These are phyloP conservation scores for Apostichopus japonicus DNA, from an alignment of 35 echinoderm and acorn worm species.

Conservation along the genomic window DNA sequence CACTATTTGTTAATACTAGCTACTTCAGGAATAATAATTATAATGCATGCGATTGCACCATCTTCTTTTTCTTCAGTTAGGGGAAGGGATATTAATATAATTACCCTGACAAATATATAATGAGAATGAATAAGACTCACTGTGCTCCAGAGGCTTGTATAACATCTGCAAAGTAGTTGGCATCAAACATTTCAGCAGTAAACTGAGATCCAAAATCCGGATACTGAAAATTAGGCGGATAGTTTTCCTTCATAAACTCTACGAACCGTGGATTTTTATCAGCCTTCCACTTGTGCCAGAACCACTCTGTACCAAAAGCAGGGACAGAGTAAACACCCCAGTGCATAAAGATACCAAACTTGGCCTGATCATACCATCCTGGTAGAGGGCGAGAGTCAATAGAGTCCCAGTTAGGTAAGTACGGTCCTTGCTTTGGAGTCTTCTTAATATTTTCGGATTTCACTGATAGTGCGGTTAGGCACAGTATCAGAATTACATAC, in stretches of 20 bases:
- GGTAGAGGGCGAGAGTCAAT: conserved; percentile 83
- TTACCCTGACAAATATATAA: not conserved
- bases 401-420: conserved; percentile 91
- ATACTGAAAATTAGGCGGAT: conserved; percentile 60
- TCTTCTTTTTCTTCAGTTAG: no score
- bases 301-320: conserved; percentile 83
- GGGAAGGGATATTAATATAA: not conserved
- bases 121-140: not conserved
- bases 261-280: conserved; percentile 31
- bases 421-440: conserved; percentile 33
- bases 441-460: not conserved
- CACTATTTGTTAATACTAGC: no score
- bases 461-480: not conserved
- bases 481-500: not conserved
- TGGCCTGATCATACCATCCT: conserved; percentile 91
- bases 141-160: conserved; percentile 1
- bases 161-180: conserved; percentile 7
- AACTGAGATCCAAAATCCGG: conserved; percentile 73
- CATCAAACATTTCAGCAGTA: conserved; percentile 68
- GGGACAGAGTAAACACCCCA: conserved; percentile 98
- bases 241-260: conserved; percentile 81
- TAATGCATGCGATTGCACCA: no score
- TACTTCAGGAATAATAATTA: no score
- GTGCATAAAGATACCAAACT: conserved; percentile 98
- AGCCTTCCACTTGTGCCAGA: conserved; percentile 84